These are phyloP conservation scores for Agapornis canus DNA, from an alignment of 2,797 vertebrate species.

Conservation along the genomic window DNA sequence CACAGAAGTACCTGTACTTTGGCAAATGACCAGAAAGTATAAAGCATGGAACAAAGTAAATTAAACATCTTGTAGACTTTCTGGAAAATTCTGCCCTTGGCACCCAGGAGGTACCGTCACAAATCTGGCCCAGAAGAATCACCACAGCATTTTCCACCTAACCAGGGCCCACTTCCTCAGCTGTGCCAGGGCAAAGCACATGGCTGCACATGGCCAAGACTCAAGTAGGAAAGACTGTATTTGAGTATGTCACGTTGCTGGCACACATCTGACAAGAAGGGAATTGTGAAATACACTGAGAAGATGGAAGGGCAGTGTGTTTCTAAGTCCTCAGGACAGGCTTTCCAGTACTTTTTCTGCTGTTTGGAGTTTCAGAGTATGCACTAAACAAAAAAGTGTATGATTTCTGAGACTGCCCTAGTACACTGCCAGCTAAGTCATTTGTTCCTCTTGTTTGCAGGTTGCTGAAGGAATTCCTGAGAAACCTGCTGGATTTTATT, in stretches of 20 bases:
- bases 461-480: background rate
- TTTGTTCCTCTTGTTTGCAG: background rate
- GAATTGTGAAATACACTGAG: background rate
- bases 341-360: background rate
- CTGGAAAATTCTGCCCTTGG: background rate
- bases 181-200: background rate
- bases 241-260: background rate
- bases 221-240: background rate
- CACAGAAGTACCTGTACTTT: background rate
- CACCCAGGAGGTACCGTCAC: fast-evolving
- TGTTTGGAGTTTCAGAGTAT: background rate
- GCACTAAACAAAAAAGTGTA: background rate
- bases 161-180: background rate
- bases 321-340: background rate
- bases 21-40: background rate
- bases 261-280: background rate
- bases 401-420: background rate
- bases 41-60: background rate
- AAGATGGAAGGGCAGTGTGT: background rate
- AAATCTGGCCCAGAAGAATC: background rate
- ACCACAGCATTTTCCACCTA: background rate
- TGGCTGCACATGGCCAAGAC: background rate
- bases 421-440: background rate
- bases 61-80: background rate
- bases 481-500: background rate